Evolutionary conservation across 2,888 invertebrate species (phyloP), one percentile per base, ranked within the genome.

Genomic region (Meliscaeva auricollis): DNA sequence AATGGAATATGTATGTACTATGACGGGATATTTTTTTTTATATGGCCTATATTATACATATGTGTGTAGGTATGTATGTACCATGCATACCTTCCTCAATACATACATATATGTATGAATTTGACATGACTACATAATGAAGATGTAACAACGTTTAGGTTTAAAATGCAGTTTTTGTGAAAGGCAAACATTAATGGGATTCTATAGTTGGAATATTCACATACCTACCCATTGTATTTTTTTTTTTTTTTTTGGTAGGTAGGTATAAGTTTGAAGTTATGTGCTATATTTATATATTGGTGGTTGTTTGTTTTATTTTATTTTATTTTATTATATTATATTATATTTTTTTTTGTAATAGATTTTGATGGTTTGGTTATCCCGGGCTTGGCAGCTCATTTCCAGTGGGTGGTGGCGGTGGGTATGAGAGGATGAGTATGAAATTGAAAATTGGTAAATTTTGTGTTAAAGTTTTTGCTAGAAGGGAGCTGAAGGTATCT

Each of bases 61-160:
- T 30, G 13, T 17, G 38, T 38, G 38, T 38, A 9, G 9, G 38
- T 38, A 3, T 38, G 38, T 6, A 38, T 38, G 38, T 6, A 9
- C 8, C 38, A 9, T 38, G n/a, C n/a, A 26, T 26, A 26, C 26
- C n/a, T n/a, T n/a, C n/a, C n/a, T n/a, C n/a, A n/a, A 2, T 22
- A 41, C 4, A 0, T 38, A 44, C 2, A 32, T 48, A 15, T 50
- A 15, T 32, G 20, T 22, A 50, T 66, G 26, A 22, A 9, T 38
- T 66, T 66, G 66, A 66, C 50, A 66, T 66, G 66, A 50, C 66
- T 66, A 66, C 66, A 66, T 66, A 66, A 66, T 66, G 50, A 32
- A 66, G 66, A 66, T 66, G 66, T 66, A 66, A 66, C 46, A 66
- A 66, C 66, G 66, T 50, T 66, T 66, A 66, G 66, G 17, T 66